Evolutionary conservation across 2,888 invertebrate genomes (phyloP), one percentile per base, ranked within the genome.

Genomic region (Drosophila mimica): DNA sequence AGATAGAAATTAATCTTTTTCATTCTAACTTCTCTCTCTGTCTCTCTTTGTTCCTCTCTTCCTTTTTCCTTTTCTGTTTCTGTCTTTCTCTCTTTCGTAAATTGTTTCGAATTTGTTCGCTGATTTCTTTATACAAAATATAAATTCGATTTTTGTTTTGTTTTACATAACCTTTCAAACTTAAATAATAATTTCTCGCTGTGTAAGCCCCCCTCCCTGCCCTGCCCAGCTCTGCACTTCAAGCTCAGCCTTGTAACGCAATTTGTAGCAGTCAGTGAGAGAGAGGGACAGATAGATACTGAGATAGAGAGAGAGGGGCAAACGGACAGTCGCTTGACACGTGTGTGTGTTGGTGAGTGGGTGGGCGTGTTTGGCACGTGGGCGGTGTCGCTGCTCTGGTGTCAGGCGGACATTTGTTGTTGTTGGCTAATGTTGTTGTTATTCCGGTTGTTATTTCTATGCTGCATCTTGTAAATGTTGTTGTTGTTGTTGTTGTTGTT

Each of bases 241-340:
- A 76, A 73, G 72, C 82, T 70, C 61, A 71, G 72, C 53, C 74
- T 86, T 91, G 88, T 83, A 75, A 62, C 74, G 74, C 91, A 90
- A 90, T 91, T 91, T 91, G 90, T 86, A 79, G 91, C 87, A 91
- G 88, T 91, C 88, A 86, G 77, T 88, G 83, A 49, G 33, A 33
- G 34, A 25, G 34, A 8, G 4, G 1, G 38, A 11, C 2, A 36
- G 38, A n/a, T n/a, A 17, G 5, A 28, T 5, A 54, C 28, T 13
- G 28, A 30, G 15, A 40, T 5, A 31, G 13, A 28, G 54, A 54
- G 3, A 30, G 20, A 40, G 2, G 15, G 56, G 3, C 40, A 30
- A n/a, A 30, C 11, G 46, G 70, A 59, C 82, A 72, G 72, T 3
- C 74, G 70, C 82, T 28, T 81, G 91, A 76, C 85, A 90, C 91